Base-by-base conservation (phyloP, 2,888 invertebrate genomes). In the Pterostichus niger region DNA sequence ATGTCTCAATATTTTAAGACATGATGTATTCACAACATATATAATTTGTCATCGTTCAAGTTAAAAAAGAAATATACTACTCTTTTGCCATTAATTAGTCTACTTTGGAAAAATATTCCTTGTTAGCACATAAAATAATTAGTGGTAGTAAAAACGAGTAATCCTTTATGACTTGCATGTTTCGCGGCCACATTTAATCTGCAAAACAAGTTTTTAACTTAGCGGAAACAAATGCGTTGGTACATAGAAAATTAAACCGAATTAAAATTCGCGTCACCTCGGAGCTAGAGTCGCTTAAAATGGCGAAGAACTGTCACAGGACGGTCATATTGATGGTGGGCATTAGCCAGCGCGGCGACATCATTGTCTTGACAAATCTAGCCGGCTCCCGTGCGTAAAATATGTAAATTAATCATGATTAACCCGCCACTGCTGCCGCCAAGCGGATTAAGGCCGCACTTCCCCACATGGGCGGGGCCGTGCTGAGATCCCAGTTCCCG, bases 311-410 rank as follows among this genome's bases (percentile, higher is more conserved):
- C 40, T 81, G 81, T 73, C 75, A 73, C 82, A 33, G 40, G 35
- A 49, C 40, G 61, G 75, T 75, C 82, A 82, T 82, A 82, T 82
- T 82, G 82, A 82, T 82, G 82, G 61, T 9, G 82, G 44, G 82
- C 82, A 82, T 82, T 82, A 82, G 83, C 52, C 68, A 56, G 44
- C 76, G 46, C 64, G 44, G 52, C 77, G 83, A 31, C 77, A 59
- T 83, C 76, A 77, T 83, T 83, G 76, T 83, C 83, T 83, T 83
- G 83, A 83, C 83, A 83, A 83, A 83, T 83, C 83, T 83, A 52
- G 77, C 76, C 52, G 31, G 17, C 83, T 83, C 35, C 52, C 83
- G 77, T 83, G 83, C 77, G 54, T 68, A 83, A 83, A 83, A 83
- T 83, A 83, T 83, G 82, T 59, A 77, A 83, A 83, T 83, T 76